Conservation (phyloP, 2,113 vertebrate genomes). For the Pheucticus melanocephalus region DNA sequence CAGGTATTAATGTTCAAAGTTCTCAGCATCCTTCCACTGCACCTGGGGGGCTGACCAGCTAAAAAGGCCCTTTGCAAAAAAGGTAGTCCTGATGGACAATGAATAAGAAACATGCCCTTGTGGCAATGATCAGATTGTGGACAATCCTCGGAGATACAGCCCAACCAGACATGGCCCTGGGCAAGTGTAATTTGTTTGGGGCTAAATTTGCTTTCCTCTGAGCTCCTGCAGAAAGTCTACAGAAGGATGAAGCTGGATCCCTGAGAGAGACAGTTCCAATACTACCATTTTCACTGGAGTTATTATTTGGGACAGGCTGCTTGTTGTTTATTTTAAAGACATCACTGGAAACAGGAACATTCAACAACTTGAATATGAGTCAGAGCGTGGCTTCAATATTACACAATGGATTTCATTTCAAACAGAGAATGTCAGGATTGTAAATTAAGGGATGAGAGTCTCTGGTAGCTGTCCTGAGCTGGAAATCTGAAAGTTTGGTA, state of each 20-base stretch:
- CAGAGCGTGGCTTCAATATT: neutral
- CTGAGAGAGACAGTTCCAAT: neutral
- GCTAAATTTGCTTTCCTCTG: neutral
- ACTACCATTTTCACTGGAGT: neutral
- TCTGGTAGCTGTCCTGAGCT: neutral
- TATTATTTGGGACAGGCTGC: neutral
- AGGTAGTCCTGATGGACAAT: neutral
- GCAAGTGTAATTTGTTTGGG: neutral
- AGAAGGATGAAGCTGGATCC: neutral
- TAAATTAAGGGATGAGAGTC: neutral
- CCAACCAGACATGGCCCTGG: neutral
- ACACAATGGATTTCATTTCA: neutral
- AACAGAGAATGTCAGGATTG: neutral
- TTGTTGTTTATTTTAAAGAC: neutral
- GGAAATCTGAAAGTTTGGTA: neutral
- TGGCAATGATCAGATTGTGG: neutral
- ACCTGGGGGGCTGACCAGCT: accelerated
- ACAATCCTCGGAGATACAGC: neutral
- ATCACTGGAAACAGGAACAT: neutral
- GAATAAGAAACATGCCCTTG: neutral
- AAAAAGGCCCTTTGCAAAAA: neutral
- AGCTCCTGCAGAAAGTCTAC: neutral
- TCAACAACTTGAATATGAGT: neutral
- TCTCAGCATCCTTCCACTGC: neutral
- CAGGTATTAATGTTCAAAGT: neutral